Conservation (phyloP, 2,888 invertebrate genomes). For the Thalpophila matura region DNA sequence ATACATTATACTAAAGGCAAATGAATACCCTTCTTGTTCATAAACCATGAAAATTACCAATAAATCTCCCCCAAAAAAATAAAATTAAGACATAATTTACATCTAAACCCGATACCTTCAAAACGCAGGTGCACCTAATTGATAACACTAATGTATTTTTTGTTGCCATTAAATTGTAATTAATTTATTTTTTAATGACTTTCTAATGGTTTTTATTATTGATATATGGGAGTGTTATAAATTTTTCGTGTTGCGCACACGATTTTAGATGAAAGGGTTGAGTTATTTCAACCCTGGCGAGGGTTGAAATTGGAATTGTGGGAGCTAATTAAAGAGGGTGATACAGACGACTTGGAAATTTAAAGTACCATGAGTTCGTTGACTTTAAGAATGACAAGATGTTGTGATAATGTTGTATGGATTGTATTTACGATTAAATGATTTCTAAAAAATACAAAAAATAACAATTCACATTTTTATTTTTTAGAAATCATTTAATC, state of each 20-base stretch:
- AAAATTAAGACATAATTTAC: constrained; percentile 61
- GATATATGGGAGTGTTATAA: constrained; percentile 62
- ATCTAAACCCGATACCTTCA: constrained; percentile 46
- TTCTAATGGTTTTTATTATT: constrained; percentile 73
- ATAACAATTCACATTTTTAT: too few relatives aligned
- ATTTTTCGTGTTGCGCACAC: constrained; percentile 57
- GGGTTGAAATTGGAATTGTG: constrained; percentile 50
- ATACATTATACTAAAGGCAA: constrained; percentile 11
- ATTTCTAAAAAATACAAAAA: not conserved
- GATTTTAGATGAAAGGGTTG: constrained; percentile 57
- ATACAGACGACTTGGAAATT: constrained; percentile 37
- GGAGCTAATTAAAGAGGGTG: constrained; percentile 54
- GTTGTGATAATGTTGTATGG: constrained; percentile 13
- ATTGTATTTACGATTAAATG: not conserved
- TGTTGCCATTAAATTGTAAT: constrained; percentile 67
- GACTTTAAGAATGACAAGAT: constrained; percentile 31
- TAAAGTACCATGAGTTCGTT: constrained; percentile 50
- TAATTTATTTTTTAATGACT: constrained; percentile 75
- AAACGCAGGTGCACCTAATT: constrained; percentile 69
- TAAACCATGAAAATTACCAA: constrained; percentile 39
- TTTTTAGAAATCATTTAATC: too few relatives aligned
- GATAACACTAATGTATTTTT: constrained; percentile 70
- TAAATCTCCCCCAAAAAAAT: constrained; percentile 54
- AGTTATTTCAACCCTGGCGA: constrained; percentile 34
- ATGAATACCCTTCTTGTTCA: constrained; percentile 30